A percentile compares a stretch with the other conserved stretches of the same genome.
These are phyloP conservation scores for Hipposideros armiger DNA, from an alignment of 2,113 vertebrate genomes.

Conservation along the genomic window DNA sequence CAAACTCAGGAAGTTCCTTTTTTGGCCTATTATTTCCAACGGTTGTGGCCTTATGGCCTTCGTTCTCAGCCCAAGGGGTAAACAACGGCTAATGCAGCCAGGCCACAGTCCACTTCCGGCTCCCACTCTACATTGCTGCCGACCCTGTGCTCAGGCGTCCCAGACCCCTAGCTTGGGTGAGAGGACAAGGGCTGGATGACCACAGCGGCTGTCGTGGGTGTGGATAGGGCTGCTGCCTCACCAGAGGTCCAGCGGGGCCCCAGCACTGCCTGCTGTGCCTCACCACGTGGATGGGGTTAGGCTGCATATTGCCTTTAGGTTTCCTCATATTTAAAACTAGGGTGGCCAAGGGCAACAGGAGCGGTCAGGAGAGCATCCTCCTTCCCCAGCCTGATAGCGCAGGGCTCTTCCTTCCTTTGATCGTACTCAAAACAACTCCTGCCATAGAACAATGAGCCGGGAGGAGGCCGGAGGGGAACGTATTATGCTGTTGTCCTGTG, in stretches of 20 bases:
- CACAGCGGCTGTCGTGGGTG: fast-evolving
- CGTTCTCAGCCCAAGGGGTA: constrained; percentile 29
- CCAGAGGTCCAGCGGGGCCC: neutral
- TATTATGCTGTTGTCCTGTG: constrained; percentile 83
- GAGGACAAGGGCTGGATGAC: neutral
- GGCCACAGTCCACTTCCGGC: neutral
- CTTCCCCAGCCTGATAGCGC: constrained; percentile 87
- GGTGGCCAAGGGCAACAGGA: constrained; percentile 88
- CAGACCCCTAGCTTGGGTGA: neutral
- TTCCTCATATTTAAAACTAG: constrained; percentile 89
- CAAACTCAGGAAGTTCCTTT: constrained; percentile 29
- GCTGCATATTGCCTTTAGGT: constrained; percentile 77
- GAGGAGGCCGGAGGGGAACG: constrained; percentile 80
- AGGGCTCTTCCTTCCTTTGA: constrained; percentile 88
- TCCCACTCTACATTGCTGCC: neutral
- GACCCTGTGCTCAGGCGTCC: neutral
- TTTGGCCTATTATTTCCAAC: constrained; percentile 57
- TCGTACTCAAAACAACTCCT: constrained; percentile 86
- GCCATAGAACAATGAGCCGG: constrained; percentile 84
- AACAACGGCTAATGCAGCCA: constrained; percentile 6
- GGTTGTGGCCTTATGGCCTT: neutral
- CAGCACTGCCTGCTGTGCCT: neutral
- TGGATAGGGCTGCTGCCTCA: neutral
- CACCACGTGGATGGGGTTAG: constrained; percentile 75
- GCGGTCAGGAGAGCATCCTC: constrained; percentile 85